phyloP scores from a whole-genome alignment of 2,797 vertebrate genomes.

The Menidia menidia region DNA sequence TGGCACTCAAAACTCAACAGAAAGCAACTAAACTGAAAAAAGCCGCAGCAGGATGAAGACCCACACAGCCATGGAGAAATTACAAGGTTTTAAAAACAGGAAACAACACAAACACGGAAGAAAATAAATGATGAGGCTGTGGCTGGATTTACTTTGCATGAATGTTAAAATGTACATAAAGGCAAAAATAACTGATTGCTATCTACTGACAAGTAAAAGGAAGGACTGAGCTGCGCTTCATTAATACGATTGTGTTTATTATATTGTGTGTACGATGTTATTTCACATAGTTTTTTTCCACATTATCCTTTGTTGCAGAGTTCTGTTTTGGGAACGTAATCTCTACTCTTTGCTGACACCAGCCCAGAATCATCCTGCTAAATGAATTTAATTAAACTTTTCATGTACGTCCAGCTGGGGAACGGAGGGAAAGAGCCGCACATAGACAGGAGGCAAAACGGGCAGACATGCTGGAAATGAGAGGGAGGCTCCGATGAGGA shows the following conservation, averaged over 20 bases:
- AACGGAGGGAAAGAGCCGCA: constrained; percentile 6
- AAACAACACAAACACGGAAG: constrained; percentile 42
- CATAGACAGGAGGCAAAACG: neutral
- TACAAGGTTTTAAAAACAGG: constrained; percentile 38
- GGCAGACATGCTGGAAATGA: too few relatives aligned
- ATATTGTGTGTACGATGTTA: too few relatives aligned
- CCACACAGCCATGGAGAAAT: constrained; percentile 31
- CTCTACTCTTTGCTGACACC: constrained; percentile 37
- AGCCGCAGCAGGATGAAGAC: constrained; percentile 27
- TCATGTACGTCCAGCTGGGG: constrained; percentile 14
- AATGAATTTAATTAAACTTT: constrained; percentile 40
- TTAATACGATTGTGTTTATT: constrained; percentile 28
- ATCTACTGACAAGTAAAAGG: constrained; percentile 20
- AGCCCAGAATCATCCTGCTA: constrained; percentile 14
- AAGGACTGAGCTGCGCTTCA: constrained; percentile 14
- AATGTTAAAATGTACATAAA: constrained; percentile 51
- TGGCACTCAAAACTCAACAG: constrained; percentile 22
- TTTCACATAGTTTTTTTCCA: constrained; percentile 24
- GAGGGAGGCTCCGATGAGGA: neutral
- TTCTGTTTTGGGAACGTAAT: constrained; percentile 15
- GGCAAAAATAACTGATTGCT: constrained; percentile 36
- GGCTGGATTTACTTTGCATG: constrained; percentile 46
- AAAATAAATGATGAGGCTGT: constrained; percentile 52
- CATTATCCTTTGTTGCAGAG: constrained; percentile 8
- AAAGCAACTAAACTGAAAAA: constrained; percentile 27